phyloP scores from a whole-genome alignment of 1,140 invertebrate species.

The Macrocentrus cingulum region DNA sequence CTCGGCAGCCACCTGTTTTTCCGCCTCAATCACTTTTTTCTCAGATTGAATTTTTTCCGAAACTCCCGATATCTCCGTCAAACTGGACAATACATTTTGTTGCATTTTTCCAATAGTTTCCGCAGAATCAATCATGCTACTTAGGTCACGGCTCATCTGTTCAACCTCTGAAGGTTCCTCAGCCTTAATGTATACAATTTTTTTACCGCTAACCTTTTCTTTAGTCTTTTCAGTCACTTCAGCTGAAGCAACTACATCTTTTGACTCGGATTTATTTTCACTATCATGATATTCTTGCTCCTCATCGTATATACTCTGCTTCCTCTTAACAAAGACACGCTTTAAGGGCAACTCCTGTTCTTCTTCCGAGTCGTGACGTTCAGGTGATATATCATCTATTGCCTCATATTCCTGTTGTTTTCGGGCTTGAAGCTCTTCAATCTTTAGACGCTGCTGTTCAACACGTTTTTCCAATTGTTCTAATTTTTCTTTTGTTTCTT shows the following conservation, averaged over 20 bases:
- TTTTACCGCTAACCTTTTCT: conserved; percentile 20
- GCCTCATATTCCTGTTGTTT: conserved; percentile 52
- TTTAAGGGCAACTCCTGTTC: conserved; percentile 55
- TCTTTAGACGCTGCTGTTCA: conserved; percentile 54
- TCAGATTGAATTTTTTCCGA: conserved; percentile 14
- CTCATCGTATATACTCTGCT: conserved; percentile 56
- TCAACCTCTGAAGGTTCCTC: conserved; percentile 48
- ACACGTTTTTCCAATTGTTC: conserved; percentile 51
- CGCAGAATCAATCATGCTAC: conserved; percentile 50
- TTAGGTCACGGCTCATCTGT: conserved; percentile 53
- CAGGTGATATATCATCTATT: conserved; percentile 52
- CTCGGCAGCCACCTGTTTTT: not conserved
- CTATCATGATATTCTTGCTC: conserved; percentile 51
- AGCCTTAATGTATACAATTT: conserved; percentile 42
- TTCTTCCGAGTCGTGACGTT: conserved; percentile 55
- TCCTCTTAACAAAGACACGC: conserved; percentile 55
- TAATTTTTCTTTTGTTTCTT: conserved; percentile 51
- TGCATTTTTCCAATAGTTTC: conserved; percentile 54
- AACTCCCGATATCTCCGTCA: conserved; percentile 44
- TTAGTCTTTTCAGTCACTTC: not conserved
- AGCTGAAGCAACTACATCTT: conserved; percentile 1
- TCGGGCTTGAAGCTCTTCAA: conserved; percentile 50
- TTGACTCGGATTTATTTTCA: conserved; percentile 22
- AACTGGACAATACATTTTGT: conserved; percentile 48
- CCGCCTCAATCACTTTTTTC: conserved; percentile 19